Conservation (phyloP, 2,113 vertebrate genomes). For the Thermophis baileyi region DNA sequence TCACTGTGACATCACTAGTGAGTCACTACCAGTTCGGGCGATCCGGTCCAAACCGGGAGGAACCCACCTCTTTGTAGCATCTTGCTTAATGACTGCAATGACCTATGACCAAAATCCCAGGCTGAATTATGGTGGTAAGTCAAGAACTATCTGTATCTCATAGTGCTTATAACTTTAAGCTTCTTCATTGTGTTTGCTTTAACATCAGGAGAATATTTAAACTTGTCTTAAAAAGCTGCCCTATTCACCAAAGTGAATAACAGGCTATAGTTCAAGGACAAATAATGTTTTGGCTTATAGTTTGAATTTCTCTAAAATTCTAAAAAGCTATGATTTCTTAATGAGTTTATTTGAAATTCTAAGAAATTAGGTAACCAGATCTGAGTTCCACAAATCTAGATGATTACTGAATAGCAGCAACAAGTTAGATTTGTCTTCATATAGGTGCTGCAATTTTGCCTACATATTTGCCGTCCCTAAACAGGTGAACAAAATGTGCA, state of each 20-base stretch:
- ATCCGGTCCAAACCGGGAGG: too few species aligned
- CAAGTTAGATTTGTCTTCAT: not conserved
- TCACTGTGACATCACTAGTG: too few species aligned
- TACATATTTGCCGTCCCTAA: not conserved
- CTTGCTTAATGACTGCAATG: not conserved
- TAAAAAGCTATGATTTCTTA: not conserved
- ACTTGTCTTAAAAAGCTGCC: not conserved
- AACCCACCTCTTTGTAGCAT: too few species aligned
- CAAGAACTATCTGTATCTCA: not conserved
- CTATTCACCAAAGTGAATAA: not conserved
- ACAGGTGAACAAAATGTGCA: not conserved
- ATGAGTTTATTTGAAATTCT: not conserved
- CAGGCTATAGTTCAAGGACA: not conserved
- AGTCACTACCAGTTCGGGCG: too few species aligned
- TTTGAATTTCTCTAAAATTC: not conserved
- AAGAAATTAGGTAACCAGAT: not conserved
- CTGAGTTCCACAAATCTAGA: not conserved
- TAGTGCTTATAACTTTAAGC: not conserved
- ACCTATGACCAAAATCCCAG: not conserved
- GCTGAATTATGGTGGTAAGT: not conserved
- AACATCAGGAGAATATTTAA: not conserved
- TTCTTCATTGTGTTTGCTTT: not conserved
- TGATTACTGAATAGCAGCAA: not conserved
- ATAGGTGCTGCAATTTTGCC: not conserved
- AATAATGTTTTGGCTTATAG: not conserved